Evolutionary conservation across 2,113 vertebrate species (phyloP).

Genomic region (Sisor rabdophorus): DNA sequence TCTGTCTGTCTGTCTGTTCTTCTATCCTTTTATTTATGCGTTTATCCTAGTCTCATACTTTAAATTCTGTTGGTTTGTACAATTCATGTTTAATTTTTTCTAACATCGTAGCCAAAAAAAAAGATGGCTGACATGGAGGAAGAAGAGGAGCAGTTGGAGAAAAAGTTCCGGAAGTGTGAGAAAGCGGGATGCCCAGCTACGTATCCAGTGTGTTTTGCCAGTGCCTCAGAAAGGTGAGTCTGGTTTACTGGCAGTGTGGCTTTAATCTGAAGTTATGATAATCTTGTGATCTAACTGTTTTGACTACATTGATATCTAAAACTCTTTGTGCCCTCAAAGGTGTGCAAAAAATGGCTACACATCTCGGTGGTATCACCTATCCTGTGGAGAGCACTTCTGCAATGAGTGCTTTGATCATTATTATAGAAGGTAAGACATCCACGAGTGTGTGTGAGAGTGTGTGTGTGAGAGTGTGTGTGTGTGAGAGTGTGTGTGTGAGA

Average conservation of each 20-base stretch:
- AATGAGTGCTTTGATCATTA: constrained; percentile 98
- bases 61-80: not conserved
- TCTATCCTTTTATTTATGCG: not conserved
- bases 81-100: not conserved
- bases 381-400: constrained; percentile 97
- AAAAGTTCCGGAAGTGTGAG: constrained; percentile 97
- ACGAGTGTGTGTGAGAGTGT: too few relatives aligned
- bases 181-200: constrained; percentile 91
- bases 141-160: constrained; percentile 87
- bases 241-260: too few relatives aligned
- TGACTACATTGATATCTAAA: too few relatives aligned
- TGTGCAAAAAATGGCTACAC: constrained; percentile 98
- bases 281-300: not conserved
- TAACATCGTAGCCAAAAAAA: constrained; percentile 76
- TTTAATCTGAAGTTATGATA: not conserved
- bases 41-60: too few relatives aligned
- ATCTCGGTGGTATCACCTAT: constrained; percentile 96
- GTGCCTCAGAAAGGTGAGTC: constrained; percentile 88
- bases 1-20: not conserved
- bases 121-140: constrained; percentile 83
- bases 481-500: too few relatives aligned
- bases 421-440: constrained; percentile 83
- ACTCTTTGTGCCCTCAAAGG: constrained; percentile 58
- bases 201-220: constrained; percentile 95
- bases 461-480: too few relatives aligned